These are phyloP conservation scores for Nothoprocta perdicaria DNA, from an alignment of 2,113 vertebrate species.

Conservation along the genomic window DNA sequence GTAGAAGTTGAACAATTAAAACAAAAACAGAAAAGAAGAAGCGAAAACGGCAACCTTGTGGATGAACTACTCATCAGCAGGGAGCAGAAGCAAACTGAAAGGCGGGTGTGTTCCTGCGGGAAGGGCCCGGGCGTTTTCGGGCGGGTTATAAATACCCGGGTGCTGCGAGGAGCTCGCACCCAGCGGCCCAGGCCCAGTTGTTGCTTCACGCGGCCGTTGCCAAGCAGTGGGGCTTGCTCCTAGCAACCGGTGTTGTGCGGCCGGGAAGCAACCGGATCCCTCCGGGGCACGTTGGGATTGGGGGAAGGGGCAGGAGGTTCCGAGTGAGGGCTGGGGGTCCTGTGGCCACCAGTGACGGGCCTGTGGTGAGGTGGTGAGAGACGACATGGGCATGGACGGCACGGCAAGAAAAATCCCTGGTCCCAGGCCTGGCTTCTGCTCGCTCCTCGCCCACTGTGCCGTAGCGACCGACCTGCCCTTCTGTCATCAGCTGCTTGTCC, in stretches of 20 bases:
- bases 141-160: not conserved
- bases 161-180: not conserved
- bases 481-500: not conserved
- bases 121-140: not conserved
- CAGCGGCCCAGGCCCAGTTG: constrained; percentile 39
- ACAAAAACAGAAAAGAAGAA: not conserved
- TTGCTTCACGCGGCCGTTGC: constrained; percentile 61
- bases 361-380: no score
- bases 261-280: constrained; percentile 46
- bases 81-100: not conserved
- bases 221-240: constrained; percentile 56
- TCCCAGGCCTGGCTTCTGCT: not conserved
- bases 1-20: not conserved
- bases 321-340: not conserved
- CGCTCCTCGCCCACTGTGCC: not conserved
- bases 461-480: not conserved
- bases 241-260: constrained; percentile 66
- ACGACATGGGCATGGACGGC: no score
- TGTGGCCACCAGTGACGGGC: no score
- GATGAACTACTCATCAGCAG: not conserved
- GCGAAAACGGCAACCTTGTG: not conserved
- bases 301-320: not conserved
- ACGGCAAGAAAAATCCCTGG: no score
- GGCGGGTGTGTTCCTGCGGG: not conserved
- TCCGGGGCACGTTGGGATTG: not conserved